phyloP scores from a whole-genome alignment of 2,888 invertebrate species.

The Agriotes lineatus region DNA sequence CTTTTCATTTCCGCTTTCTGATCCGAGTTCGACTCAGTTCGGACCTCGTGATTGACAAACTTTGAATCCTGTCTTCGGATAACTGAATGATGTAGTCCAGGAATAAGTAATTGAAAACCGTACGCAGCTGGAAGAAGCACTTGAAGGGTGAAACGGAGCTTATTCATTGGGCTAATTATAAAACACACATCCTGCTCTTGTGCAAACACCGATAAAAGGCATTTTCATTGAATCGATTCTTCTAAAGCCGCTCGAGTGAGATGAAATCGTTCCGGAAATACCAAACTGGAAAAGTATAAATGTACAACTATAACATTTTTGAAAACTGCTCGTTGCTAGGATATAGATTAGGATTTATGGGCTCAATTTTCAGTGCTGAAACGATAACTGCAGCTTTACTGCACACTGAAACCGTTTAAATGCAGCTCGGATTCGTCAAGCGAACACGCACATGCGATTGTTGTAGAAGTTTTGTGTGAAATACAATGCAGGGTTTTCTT shows the following conservation, averaged over 20 bases:
- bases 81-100: background rate
- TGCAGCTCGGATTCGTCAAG: background rate
- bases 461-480: too few species aligned
- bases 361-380: background rate
- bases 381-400: background rate
- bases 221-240: slow-evolving; percentile 29
- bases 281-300: too few species aligned
- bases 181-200: slow-evolving; percentile 21
- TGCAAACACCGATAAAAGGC: slow-evolving; percentile 30
- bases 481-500: too few species aligned
- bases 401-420: background rate
- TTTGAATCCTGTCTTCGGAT: background rate
- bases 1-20: too few species aligned
- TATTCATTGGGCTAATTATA: slow-evolving; percentile 30
- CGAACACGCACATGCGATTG: background rate
- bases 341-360: too few species aligned
- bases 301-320: too few species aligned
- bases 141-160: slow-evolving; percentile 7
- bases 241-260: too few species aligned
- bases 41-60: too few species aligned
- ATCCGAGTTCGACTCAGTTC: too few species aligned
- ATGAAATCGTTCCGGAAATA: too few species aligned
- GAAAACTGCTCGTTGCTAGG: too few species aligned
- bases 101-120: slow-evolving; percentile 7
- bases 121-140: slow-evolving; percentile 6